Base-by-base conservation (phyloP, 2,113 vertebrate genomes). In the Nannospalax galili region DNA sequence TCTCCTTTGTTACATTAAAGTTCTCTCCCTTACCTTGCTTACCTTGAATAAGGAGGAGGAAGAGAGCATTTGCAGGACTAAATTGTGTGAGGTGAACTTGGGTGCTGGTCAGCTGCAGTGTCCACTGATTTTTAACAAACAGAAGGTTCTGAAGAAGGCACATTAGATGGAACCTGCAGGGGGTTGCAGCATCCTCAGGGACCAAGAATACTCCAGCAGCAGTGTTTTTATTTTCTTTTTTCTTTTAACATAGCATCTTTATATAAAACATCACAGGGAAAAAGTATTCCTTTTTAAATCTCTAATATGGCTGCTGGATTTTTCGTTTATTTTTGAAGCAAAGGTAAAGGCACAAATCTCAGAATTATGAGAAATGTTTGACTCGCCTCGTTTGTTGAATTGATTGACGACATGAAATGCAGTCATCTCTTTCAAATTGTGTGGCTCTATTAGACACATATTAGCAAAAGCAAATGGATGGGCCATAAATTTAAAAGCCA, bases 1-100 rank as follows among this genome's bases (percentile, higher is more conserved):
- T 98, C 98, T 98, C 98, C 98, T 98, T 98, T 98, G 97, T 98
- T 98, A 96, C 94, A 96, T 95, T 98, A 98, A 98, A 96, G 92
- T 95, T 80, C 92, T 86, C 91, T 92, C 81, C 96, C 92, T 96
- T 96, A 95, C 89, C 96, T 97, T 96, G 96, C 91, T 96, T 16
- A 40, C 35, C 75, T 93, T 88, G 93, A 88, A 96, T 95, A 72
- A 93, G 10, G 14, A 80, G 42, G 84, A 95, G 87, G 93, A 88
- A 78, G 84, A 58, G 74, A 45, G 37, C 28, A 91, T 90, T 65
- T 85, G 35, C 72, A 88, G 94, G 56, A 79, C 90, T 82, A 64
- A 64, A 94, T 89, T 97, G 4, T 19, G 84, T 16, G 28, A 89
- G 58, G 64, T 77, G 26, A 95, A 90, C 88, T 81, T 65, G 56